A percentile compares a stretch with the other conserved stretches of the same genome.
Evolutionary conservation across 1,140 invertebrate species (phyloP).

Genomic region (Drosophila bocki): DNA sequence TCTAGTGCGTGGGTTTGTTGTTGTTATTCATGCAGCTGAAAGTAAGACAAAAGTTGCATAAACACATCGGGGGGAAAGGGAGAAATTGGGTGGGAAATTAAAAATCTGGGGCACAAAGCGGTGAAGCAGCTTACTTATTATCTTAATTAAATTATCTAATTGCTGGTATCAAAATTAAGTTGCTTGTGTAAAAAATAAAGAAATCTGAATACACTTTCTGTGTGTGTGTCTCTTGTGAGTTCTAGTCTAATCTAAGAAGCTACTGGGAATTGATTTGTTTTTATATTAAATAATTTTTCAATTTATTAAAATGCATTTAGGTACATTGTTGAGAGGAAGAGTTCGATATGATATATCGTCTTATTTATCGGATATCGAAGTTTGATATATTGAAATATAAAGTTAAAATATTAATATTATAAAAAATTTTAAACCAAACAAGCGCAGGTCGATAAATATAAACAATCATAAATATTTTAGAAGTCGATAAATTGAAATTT

Average conservation of each 20-base stretch:
- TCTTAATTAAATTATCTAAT: slow-evolving; percentile 22
- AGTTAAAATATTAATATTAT: too few relatives aligned
- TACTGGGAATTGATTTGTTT: slow-evolving; percentile 36
- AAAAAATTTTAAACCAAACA: too few relatives aligned
- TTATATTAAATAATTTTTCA: not conserved
- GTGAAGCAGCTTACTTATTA: slow-evolving; percentile 16
- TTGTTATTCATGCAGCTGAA: slow-evolving; percentile 85
- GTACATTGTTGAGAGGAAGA: not conserved
- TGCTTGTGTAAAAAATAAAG: slow-evolving; percentile 41
- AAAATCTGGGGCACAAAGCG: slow-evolving; percentile 13
- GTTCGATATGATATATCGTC: not conserved
- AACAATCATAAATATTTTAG: too few relatives aligned
- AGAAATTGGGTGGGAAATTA: slow-evolving; percentile 17
- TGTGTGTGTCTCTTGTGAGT: not conserved
- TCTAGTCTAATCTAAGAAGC: slow-evolving; percentile 42
- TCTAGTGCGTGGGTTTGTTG: slow-evolving; percentile 81
- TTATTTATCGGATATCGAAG: not conserved
- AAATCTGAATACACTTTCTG: slow-evolving; percentile 44
- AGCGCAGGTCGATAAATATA: too few relatives aligned
- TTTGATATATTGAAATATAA: not conserved
- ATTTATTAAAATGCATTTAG: slow-evolving; percentile 6
- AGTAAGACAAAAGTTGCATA: slow-evolving; percentile 69
- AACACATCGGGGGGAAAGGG: slow-evolving; percentile 59
- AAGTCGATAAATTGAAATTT: too few relatives aligned
- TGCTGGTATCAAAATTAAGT: slow-evolving; percentile 45